phyloP scores from a whole-genome alignment of 92 coral and sea anemone species.

The Zoanthus solanderi region DNA sequence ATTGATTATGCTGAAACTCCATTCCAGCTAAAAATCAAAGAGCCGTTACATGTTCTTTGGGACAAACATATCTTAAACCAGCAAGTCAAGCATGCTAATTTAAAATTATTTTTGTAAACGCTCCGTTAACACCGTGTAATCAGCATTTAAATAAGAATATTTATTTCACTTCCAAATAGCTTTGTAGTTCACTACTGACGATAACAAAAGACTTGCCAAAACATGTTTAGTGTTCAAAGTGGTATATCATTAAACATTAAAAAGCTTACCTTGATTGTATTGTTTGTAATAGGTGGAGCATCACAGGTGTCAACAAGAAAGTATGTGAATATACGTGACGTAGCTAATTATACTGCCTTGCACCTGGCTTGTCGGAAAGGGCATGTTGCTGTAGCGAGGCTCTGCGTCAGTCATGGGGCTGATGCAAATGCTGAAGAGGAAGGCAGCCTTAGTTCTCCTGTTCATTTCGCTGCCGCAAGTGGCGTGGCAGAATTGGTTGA shows the following conservation, averaged over 20 bases:
- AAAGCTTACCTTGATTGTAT: background rate
- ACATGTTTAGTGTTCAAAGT: too few species aligned
- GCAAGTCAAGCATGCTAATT: too few species aligned
- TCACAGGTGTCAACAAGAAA: background rate
- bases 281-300: background rate
- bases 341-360: slow-evolving; percentile 67
- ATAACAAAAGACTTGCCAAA: too few species aligned
- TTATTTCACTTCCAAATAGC: too few species aligned
- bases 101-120: too few species aligned
- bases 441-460: slow-evolving; percentile 62
- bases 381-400: slow-evolving; percentile 59
- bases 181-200: too few species aligned
- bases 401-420: slow-evolving; percentile 65
- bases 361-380: slow-evolving; percentile 74
- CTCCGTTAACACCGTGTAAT: too few species aligned
- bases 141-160: too few species aligned
- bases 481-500: slow-evolving; percentile 72
- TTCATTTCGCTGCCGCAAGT: slow-evolving; percentile 82
- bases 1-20: too few species aligned
- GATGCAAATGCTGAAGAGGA: slow-evolving; percentile 63
- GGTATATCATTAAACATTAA: background rate
- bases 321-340: slow-evolving; percentile 62
- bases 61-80: too few species aligned
- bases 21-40: too few species aligned
- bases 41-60: too few species aligned